Percentiles rank a stretch among this genome's conserved stretches.
Conservation (phyloP, 37 sponge, comb jelly and placozoan species). For the Halichondria panicea region DNA sequence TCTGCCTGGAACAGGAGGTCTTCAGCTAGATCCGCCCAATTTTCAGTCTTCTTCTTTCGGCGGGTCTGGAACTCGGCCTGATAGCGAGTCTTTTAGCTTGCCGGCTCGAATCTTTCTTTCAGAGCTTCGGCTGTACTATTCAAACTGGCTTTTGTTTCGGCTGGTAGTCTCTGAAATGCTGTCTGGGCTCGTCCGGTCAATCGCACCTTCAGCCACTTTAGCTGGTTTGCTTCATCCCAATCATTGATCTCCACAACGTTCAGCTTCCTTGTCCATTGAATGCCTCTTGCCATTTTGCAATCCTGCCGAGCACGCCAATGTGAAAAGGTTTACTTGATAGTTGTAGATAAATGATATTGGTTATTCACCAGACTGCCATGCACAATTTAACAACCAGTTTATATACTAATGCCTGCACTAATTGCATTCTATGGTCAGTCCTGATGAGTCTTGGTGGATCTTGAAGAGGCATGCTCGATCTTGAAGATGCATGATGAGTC, state of each 20-base stretch:
- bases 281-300: background rate
- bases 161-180: conserved; percentile 15
- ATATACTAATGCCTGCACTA: too few species aligned
- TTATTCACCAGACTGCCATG: too few species aligned
- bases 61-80: conserved; percentile 46
- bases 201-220: conserved; percentile 38
- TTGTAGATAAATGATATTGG: too few species aligned
- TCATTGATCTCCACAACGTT: conserved; percentile 33
- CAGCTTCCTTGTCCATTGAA: conserved; percentile 49
- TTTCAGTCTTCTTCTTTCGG: conserved; percentile 20
- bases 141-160: background rate
- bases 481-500: too few species aligned
- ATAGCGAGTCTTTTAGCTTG: conserved; percentile 21
- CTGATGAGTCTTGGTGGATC: too few species aligned
- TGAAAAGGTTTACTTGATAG: too few species aligned
- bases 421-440: too few species aligned
- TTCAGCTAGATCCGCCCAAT: conserved; percentile 46
- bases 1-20: conserved; percentile 25
- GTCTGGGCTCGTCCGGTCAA: conserved; percentile 32
- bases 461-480: too few species aligned
- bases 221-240: conserved; percentile 36
- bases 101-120: conserved; percentile 38
- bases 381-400: too few species aligned
- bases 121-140: conserved; percentile 8
- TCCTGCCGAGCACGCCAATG: conserved; percentile 11